A percentile compares a stretch with the other conserved stretches of the same genome.
Conservation (phyloP, 2,797 vertebrate species). For the Gymnoscopelus braueri region DNA sequence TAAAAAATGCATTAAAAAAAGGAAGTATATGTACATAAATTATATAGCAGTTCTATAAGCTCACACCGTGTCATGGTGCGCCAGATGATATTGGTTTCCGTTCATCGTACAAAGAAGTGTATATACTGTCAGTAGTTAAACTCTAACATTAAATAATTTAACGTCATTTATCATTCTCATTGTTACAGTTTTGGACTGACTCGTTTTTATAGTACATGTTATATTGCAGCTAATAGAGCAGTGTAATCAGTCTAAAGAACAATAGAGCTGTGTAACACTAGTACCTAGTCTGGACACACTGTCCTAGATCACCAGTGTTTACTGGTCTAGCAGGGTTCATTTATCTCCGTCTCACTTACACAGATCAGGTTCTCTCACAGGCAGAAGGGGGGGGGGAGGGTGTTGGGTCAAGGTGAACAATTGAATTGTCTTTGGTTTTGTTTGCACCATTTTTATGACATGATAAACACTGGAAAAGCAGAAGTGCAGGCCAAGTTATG, state of each 20-base stretch:
- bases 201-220: conserved; percentile 26
- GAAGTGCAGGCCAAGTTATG: conserved; percentile 27
- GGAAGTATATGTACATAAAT: too few species aligned
- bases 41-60: too few species aligned
- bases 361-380: conserved; percentile 64
- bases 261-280: conserved; percentile 68
- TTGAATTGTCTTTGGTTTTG: neutral
- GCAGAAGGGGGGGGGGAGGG: conserved; percentile 25
- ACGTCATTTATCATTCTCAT: conserved; percentile 6
- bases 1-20: too few species aligned
- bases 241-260: conserved; percentile 51
- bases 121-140: too few species aligned
- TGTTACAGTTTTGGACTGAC: conserved; percentile 39
- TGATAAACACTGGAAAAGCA: conserved; percentile 40
- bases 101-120: too few species aligned
- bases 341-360: conserved; percentile 73
- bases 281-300: conserved; percentile 54
- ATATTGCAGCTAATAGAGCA: conserved; percentile 35
- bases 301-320: conserved; percentile 63
- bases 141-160: too few species aligned
- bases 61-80: too few species aligned
- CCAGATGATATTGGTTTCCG: too few species aligned
- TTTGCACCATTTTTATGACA: too few species aligned
- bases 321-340: conserved; percentile 61
- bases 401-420: conserved; percentile 42